Evolutionary conservation across 1,140 invertebrate genomes (phyloP).

Genomic region (Pseudomyrmex dendroicus): DNA sequence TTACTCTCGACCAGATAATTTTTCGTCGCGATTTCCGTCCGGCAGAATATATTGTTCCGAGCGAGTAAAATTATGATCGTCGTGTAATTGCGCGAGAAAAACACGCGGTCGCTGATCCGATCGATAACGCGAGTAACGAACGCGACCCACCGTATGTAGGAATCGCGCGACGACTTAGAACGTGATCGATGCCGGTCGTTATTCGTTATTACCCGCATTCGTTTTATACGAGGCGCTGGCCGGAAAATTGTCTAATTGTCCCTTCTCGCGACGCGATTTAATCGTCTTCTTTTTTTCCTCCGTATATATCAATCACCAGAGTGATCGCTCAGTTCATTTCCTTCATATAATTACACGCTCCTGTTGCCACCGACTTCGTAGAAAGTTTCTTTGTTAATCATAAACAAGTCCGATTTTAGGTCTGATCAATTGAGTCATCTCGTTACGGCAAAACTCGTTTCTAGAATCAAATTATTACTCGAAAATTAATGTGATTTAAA

Average conservation of each 20-base stretch:
- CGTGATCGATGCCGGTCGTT: slow-evolving; percentile 19
- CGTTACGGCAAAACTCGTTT: background rate
- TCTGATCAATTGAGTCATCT: background rate
- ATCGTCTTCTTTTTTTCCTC: background rate
- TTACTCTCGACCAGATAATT: slow-evolving; percentile 10
- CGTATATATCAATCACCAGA: background rate
- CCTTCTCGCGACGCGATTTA: background rate
- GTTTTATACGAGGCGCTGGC: too few species aligned
- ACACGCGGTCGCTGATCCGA: background rate
- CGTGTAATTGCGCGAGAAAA: background rate
- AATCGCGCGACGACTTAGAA: slow-evolving; percentile 43
- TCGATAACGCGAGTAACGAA: background rate
- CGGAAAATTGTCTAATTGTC: background rate
- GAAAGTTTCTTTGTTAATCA: slow-evolving; percentile 5
- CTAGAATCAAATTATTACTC: background rate
- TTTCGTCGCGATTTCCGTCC: background rate
- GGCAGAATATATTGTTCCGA: background rate
- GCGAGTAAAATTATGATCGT: background rate
- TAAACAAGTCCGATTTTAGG: background rate
- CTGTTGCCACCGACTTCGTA: background rate
- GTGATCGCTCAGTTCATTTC: slow-evolving; percentile 3
- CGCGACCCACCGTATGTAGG: background rate
- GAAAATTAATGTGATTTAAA: background rate
- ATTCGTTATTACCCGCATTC: background rate
- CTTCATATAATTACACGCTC: background rate